Percentiles rank a stretch among this genome's conserved stretches.
Evolutionary conservation across 1,140 invertebrate species (phyloP).

Genomic region (Drosophila sucinea): DNA sequence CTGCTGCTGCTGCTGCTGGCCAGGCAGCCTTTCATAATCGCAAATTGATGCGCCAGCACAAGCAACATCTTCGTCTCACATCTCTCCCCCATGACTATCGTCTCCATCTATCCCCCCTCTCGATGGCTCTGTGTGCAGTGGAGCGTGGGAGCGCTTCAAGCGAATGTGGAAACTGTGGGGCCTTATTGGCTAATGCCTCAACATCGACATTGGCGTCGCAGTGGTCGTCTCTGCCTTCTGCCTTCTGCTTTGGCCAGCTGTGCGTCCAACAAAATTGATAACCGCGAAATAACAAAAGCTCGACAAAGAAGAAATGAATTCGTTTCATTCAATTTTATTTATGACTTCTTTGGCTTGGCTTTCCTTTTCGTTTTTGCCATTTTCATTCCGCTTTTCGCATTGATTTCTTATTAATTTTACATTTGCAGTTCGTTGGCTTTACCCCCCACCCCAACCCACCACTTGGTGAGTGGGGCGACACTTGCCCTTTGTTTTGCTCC

Average conservation of each 20-base stretch:
- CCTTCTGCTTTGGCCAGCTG: slow-evolving; percentile 56
- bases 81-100: slow-evolving; percentile 39
- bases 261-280: slow-evolving; percentile 68
- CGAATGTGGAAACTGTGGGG: slow-evolving; percentile 65
- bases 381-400: slow-evolving; percentile 54
- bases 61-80: slow-evolving; percentile 59
- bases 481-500: slow-evolving; percentile 41
- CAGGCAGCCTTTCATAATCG: slow-evolving; percentile 79
- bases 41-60: slow-evolving; percentile 75
- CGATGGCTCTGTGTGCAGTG: slow-evolving; percentile 57
- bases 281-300: slow-evolving; percentile 79
- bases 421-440: slow-evolving; percentile 74
- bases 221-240: slow-evolving; percentile 35
- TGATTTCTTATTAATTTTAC: slow-evolving; percentile 80
- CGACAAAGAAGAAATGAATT: slow-evolving; percentile 54
- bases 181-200: slow-evolving; percentile 67
- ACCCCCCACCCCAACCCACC: slow-evolving; percentile 8
- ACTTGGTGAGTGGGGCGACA: slow-evolving; percentile 16
- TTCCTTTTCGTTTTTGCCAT: slow-evolving; percentile 25
- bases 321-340: slow-evolving; percentile 67
- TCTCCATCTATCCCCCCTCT: slow-evolving; percentile 39
- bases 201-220: slow-evolving; percentile 21
- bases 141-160: slow-evolving; percentile 74
- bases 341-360: slow-evolving; percentile 49
- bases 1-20: slow-evolving; percentile 55